phyloP scores from a whole-genome alignment of 2,888 invertebrate genomes.

The Meiosimyza platycephala region DNA sequence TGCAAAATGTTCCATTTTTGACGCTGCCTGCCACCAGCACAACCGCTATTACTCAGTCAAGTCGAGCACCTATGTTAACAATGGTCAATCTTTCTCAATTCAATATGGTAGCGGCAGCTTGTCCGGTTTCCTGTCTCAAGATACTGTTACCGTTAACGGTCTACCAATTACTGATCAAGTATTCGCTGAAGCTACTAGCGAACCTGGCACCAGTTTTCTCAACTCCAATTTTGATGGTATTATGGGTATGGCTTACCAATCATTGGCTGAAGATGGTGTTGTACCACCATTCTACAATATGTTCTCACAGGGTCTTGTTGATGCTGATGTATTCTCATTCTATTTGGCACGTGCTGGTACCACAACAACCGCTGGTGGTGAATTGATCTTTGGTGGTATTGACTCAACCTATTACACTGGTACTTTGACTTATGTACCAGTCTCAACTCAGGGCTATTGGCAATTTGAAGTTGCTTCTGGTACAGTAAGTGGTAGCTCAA shows the following conservation, averaged over 20 bases:
- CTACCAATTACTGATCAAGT: conserved; percentile 80
- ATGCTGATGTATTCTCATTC: conserved; percentile 88
- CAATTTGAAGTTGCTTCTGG: conserved; percentile 89
- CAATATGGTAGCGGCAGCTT: conserved; percentile 95
- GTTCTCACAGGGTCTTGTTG: conserved; percentile 79
- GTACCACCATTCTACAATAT: conserved; percentile 92
- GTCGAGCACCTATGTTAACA: conserved; percentile 83
- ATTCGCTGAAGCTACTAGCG: conserved; percentile 92
- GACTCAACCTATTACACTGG: conserved; percentile 86
- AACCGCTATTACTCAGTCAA: conserved; percentile 91
- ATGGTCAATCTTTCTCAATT: conserved; percentile 91
- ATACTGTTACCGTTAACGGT: conserved; percentile 79
- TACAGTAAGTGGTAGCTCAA: conserved; percentile 67
- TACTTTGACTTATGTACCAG: conserved; percentile 74
- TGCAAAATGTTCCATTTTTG: conserved; percentile 88
- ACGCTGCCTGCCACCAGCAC: conserved; percentile 94
- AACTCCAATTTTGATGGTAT: conserved; percentile 98
- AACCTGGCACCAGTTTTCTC: conserved; percentile 93
- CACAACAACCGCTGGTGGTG: conserved; percentile 77
- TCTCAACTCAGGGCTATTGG: conserved; percentile 91
- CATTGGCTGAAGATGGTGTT: conserved; percentile 89
- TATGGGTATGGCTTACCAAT: conserved; percentile 88
- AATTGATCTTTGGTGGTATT: conserved; percentile 90
- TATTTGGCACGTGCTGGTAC: conserved; percentile 82
- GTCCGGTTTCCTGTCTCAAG: conserved; percentile 92